Conservation (phyloP, 2,888 invertebrate genomes). For the Hipparchia semele region DNA sequence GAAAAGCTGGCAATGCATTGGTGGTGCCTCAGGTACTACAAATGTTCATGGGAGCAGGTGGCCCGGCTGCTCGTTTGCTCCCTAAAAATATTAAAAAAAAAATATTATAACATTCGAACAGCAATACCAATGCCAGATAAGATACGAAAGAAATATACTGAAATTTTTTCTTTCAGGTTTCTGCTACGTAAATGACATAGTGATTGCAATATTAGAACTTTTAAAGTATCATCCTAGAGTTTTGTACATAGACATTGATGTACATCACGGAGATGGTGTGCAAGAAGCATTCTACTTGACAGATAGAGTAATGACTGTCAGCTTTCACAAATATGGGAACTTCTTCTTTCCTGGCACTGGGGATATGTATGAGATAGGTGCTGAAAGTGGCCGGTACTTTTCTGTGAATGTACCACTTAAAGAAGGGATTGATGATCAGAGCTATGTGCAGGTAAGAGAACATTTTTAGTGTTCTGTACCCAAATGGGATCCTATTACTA, state of each 20-base stretch:
- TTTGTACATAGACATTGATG: constrained; percentile 99
- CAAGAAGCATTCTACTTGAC: constrained; percentile 99
- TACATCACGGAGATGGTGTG: constrained; percentile 98
- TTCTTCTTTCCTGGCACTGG: constrained; percentile 99
- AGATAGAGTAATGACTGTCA: constrained; percentile 99
- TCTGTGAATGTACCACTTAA: constrained; percentile 99
- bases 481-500: too few relatives aligned
- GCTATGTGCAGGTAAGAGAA: constrained; percentile 89
- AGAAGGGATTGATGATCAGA: constrained; percentile 98
- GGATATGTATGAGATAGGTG: constrained; percentile 99
- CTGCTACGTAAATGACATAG: constrained; percentile 99
- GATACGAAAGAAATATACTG: background rate
- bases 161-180: constrained; percentile 86
- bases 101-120: too few relatives aligned
- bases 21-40: too few relatives aligned
- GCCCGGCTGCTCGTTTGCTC: too few relatives aligned
- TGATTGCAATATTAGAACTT: constrained; percentile 97
- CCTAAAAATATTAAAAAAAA: too few relatives aligned
- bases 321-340: constrained; percentile 99
- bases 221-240: constrained; percentile 97
- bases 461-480: background rate
- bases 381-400: constrained; percentile 97
- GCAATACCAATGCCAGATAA: background rate
- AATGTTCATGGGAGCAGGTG: too few relatives aligned
- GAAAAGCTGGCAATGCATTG: too few relatives aligned